Base-by-base conservation (phyloP, 2,888 invertebrate genomes). In the Nomada fucata region DNA sequence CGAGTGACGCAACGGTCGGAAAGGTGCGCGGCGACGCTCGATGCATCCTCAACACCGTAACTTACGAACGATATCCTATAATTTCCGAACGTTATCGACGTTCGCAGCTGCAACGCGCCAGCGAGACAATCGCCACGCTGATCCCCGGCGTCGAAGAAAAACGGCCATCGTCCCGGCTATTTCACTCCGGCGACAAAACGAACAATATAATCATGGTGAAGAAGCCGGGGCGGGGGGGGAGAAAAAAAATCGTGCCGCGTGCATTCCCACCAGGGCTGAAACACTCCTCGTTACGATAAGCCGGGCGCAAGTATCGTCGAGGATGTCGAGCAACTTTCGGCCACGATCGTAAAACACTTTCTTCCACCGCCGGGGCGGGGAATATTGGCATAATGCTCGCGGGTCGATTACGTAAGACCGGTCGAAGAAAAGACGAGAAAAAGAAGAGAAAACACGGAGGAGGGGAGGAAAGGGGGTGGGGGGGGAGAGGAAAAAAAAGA, bases 301-400 rank as follows among this genome's bases (percentile, higher is more conserved):
- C 42, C 18, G 26, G 10, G 20, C 52, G 2, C 26, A n/a, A 36
- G 36, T n/a, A 53, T 18, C 15, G 23, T 13, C 60, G 52, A 60
- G 13, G 61, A 78, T 55, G 55, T 68, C 68, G 76, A 29, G 47
- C 65, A 52, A 50, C 59, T 65, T 68, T 50, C 53, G 55, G 36
- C 47, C 55, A 23, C 11, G 52, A 59, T 42, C 20, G 81, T 68
- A 71, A 71, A 82, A 75, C 67, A 63, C 74, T 71, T 84, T 84
- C 76, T 73, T 78, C 79, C 50, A 73, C 71, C 53, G 67, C 53
- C 55, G 50, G 50, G 50, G 29, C 18, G 57, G 29, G 44, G 69
- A 78, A 71, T 80, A 86, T 84, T 85, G 85, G 81, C 74, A 84
- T 80, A 83, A 84, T 79, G 69, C 77, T 78, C 76, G 84, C 79